Evolutionary conservation across 1,140 invertebrate genomes (phyloP).

Genomic region (Euschistus heros): DNA sequence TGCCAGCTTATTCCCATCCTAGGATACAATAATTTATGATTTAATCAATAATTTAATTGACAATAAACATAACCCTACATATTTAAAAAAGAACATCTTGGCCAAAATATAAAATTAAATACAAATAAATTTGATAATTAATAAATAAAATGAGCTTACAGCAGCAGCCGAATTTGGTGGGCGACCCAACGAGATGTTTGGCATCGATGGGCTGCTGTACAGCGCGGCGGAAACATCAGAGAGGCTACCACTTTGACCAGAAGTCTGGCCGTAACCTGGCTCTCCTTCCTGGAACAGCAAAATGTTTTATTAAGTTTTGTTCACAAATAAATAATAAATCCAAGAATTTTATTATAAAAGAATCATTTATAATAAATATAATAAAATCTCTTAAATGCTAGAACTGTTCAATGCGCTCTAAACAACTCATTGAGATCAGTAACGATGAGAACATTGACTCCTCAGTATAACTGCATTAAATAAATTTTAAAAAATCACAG

Average conservation of each 20-base stretch:
- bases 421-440: no score
- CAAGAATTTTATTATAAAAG: no score
- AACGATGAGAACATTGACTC: no score
- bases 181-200: slow-evolving; percentile 86
- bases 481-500: no score
- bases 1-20: slow-evolving; percentile 33
- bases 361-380: no score
- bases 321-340: no score
- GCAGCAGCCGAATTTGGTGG: slow-evolving; percentile 47
- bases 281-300: slow-evolving; percentile 42
- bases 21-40: not conserved
- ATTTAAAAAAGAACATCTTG: no score
- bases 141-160: slow-evolving; percentile 25
- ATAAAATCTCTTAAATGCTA: no score
- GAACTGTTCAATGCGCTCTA: no score
- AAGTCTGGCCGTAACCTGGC: slow-evolving; percentile 43
- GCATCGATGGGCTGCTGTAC: slow-evolving; percentile 90
- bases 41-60: not conserved
- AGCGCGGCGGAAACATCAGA: slow-evolving; percentile 51
- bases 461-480: no score
- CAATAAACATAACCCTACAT: not conserved
- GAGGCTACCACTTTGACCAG: slow-evolving; percentile 43
- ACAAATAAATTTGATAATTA: not conserved
- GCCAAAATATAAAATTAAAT: not conserved
- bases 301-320: no score